phyloP scores from a whole-genome alignment of 2,888 invertebrate genomes.

The Metellina segmentata region DNA sequence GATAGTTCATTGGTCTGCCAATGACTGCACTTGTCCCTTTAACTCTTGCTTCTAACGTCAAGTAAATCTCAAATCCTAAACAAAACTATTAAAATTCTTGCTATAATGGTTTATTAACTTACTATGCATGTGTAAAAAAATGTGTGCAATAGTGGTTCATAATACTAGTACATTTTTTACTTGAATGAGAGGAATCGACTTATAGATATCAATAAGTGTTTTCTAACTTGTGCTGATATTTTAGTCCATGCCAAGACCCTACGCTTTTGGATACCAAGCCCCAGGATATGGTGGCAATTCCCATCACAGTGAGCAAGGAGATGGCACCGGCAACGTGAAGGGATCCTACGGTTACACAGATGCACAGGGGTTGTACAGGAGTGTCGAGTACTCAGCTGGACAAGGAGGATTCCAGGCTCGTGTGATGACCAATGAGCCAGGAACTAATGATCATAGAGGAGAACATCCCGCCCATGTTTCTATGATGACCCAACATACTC shows the following conservation, averaged over 20 bases:
- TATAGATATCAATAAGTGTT: too few species aligned
- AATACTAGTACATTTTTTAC: background rate
- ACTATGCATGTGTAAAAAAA: too few species aligned
- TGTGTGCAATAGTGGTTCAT: background rate
- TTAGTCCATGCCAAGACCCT: slow-evolving; percentile 28
- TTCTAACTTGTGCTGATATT: too few species aligned
- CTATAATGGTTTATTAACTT: too few species aligned
- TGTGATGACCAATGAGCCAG: slow-evolving; percentile 1
- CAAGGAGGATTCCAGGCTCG: slow-evolving; percentile 11
- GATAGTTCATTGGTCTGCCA: too few species aligned
- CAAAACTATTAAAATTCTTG: too few species aligned
- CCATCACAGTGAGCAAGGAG: background rate
- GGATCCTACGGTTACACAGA: background rate
- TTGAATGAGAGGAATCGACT: background rate
- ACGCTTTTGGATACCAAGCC: slow-evolving; percentile 31
- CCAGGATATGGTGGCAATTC: slow-evolving; percentile 23
- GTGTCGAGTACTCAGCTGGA: slow-evolving; percentile 1
- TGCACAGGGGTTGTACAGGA: background rate
- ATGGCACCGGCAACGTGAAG: too few species aligned
- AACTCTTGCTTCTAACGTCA: too few species aligned
- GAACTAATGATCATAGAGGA: background rate
- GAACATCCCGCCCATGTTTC: background rate
- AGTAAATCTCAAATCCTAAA: too few species aligned
- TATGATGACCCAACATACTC: background rate
- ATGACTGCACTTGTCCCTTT: too few species aligned